phyloP scores from a whole-genome alignment of 2,888 invertebrate genomes.

The Folsomia candida region DNA sequence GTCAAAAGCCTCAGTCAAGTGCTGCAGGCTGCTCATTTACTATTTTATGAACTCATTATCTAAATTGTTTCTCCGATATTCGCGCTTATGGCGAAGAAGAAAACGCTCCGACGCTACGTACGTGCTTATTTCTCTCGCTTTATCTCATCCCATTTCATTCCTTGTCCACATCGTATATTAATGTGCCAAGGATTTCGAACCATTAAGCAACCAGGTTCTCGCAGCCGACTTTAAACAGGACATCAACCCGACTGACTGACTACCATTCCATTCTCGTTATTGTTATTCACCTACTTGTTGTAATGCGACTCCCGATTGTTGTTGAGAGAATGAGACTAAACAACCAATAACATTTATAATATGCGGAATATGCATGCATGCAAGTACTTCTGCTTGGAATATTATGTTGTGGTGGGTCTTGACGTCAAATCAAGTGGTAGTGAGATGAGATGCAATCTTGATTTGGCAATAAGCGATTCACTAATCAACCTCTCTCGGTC shows the following conservation, averaged over 20 bases:
- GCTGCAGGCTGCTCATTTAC: neutral
- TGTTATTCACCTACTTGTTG: neutral
- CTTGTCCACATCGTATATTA: neutral
- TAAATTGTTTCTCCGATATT: neutral
- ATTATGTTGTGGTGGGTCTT: neutral
- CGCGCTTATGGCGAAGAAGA: neutral
- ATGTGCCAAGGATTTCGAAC: neutral
- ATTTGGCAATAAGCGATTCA: neutral
- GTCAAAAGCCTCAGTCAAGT: neutral
- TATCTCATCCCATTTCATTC: slow-evolving; percentile 1
- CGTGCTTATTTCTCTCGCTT: neutral
- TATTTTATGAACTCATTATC: slow-evolving; percentile 1
- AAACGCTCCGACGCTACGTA: no score
- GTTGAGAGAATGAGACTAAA: neutral
- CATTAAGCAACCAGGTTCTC: no score
- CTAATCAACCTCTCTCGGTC: neutral
- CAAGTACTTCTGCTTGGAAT: neutral
- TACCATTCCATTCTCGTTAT: neutral
- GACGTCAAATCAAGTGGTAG: neutral
- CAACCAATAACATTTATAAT: neutral
- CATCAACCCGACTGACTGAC: neutral
- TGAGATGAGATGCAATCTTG: neutral
- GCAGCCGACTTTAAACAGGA: neutral
- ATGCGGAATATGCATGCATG: neutral
- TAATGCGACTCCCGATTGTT: neutral